Percentiles rank a stretch among this genome's conserved stretches.
Conservation (phyloP, 2,113 vertebrate genomes). For the Laticauda laticaudata region DNA sequence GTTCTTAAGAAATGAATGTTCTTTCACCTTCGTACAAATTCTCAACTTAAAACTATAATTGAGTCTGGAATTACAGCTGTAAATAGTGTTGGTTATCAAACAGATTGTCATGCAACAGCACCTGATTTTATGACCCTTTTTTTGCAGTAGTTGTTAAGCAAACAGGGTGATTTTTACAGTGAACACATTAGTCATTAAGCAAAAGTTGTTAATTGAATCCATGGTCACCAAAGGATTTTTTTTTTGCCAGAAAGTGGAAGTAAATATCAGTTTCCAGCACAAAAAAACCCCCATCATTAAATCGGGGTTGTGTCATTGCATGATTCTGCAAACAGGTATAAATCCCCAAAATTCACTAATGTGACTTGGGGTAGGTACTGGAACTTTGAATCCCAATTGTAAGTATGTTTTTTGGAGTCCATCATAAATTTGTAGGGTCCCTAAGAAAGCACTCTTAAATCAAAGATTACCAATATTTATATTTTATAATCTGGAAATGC, state of each 20-base stretch:
- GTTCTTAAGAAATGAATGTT: not conserved
- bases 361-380: not conserved
- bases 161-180: not conserved
- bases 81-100: not conserved
- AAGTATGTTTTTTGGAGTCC: not conserved
- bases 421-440: not conserved
- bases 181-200: not conserved
- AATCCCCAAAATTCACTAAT: not conserved
- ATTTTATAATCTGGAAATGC: no score
- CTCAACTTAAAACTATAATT: not conserved
- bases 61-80: not conserved
- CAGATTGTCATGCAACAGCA: not conserved
- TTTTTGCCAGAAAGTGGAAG: not conserved
- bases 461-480: not conserved
- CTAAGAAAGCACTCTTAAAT: not conserved
- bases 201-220: not conserved
- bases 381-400: not conserved
- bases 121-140: not conserved
- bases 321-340: not conserved
- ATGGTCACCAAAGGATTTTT: not conserved
- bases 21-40: not conserved
- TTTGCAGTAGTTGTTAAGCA: not conserved
- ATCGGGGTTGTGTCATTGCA: not conserved
- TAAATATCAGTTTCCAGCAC: not conserved
- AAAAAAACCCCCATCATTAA: not conserved